These are phyloP conservation scores for Rhipidura dahli DNA, from an alignment of 2,113 vertebrate genomes.

Conservation along the genomic window DNA sequence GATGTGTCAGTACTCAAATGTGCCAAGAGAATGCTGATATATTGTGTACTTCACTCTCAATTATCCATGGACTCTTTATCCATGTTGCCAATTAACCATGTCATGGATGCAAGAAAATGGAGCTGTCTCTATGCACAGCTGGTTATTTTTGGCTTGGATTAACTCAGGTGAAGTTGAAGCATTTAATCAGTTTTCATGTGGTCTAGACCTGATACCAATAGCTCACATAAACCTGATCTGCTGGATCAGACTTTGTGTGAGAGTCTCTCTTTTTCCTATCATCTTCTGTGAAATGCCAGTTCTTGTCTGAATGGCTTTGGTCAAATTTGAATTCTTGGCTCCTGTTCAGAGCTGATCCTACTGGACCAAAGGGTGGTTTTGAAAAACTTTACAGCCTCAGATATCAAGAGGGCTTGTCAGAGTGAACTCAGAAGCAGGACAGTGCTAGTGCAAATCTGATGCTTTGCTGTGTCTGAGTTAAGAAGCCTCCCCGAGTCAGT, in stretches of 20 bases:
- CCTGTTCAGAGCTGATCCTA: background rate
- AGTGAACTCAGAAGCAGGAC: background rate
- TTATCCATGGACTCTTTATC: constrained; percentile 7
- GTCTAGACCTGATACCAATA: background rate
- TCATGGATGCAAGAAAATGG: background rate
- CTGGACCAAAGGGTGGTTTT: background rate
- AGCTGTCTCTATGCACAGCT: background rate
- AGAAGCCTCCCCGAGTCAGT: background rate
- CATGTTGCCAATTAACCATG: background rate
- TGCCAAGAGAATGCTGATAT: constrained; percentile 11
- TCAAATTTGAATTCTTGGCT: background rate
- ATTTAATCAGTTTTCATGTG: background rate
- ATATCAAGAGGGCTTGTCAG: background rate
- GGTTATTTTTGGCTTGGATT: background rate
- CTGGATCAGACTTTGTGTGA: background rate
- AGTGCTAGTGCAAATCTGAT: background rate
- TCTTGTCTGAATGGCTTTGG: background rate
- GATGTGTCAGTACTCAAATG: background rate
- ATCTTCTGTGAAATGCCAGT: background rate
- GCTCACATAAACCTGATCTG: background rate
- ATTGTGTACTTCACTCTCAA: background rate
- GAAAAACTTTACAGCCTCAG: background rate
- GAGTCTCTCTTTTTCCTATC: background rate
- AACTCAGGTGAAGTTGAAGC: background rate
- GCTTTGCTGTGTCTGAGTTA: background rate